These are phyloP conservation scores for Hydrolagus colliei DNA, from an alignment of 2,797 vertebrate species.

Conservation along the genomic window DNA sequence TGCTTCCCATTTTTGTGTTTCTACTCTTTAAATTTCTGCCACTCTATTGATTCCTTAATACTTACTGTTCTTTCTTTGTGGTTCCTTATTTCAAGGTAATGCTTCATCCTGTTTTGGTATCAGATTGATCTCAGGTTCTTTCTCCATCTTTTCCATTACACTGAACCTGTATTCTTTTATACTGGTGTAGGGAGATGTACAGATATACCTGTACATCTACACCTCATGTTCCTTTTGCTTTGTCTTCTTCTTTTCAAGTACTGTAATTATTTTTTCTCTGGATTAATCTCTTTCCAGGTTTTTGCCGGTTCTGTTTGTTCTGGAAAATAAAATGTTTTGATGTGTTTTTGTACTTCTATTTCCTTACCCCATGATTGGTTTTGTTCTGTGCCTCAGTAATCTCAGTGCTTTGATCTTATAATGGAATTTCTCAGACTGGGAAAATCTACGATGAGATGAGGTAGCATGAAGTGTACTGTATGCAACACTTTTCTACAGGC, in stretches of 20 bases:
- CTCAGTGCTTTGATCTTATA: not conserved
- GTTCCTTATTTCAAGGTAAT: constrained; percentile 7
- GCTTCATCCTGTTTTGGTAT: not conserved
- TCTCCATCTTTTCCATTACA: not conserved
- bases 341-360: not conserved
- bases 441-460: too few species aligned
- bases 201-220: too few species aligned
- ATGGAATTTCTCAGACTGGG: too few species aligned
- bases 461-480: too few species aligned
- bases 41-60: constrained; percentile 6
- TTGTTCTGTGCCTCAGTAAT: not conserved
- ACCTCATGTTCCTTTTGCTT: not conserved
- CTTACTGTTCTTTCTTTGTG: not conserved
- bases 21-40: not conserved
- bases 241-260: not conserved
- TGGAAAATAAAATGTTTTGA: not conserved
- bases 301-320: not conserved
- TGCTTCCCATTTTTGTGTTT: constrained; percentile 5
- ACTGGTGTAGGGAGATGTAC: too few species aligned
- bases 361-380: not conserved
- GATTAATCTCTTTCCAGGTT: not conserved
- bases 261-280: not conserved
- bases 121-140: not conserved
- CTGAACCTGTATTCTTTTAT: not conserved
- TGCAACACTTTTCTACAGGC: too few species aligned